phyloP scores from a whole-genome alignment of 2,797 vertebrate species.

The Phoeniculus purpureus region DNA sequence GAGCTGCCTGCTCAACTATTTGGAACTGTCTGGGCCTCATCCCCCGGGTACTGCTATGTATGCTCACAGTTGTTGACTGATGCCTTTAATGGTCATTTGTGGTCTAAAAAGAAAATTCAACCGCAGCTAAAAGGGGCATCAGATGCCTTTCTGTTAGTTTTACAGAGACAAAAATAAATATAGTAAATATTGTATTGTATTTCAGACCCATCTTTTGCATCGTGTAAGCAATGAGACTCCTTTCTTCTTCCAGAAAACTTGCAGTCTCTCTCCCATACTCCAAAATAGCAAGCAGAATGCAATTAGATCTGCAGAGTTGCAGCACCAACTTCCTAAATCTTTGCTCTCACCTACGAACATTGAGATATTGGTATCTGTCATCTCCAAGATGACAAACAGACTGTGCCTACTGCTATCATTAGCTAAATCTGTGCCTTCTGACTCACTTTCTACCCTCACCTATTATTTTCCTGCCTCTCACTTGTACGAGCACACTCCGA shows the following conservation, averaged over 20 bases:
- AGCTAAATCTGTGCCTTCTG: not conserved
- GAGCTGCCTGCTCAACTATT: not conserved
- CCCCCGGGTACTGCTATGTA: not conserved
- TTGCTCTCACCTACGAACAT: not conserved
- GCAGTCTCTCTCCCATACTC: not conserved
- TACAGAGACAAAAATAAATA: not conserved
- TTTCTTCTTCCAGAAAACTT: not conserved
- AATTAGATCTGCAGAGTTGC: not conserved
- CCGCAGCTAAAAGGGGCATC: not conserved
- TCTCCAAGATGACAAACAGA: not conserved
- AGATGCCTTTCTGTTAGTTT: not conserved
- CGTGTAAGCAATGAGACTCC: not conserved
- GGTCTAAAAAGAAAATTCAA: not conserved
- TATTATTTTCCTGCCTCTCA: not conserved
- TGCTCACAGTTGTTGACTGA: not conserved
- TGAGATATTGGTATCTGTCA: not conserved
- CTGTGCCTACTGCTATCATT: not conserved
- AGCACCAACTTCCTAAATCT: not conserved
- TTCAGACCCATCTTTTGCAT: conserved; percentile 1
- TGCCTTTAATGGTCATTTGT: not conserved
- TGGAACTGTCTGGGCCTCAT: not conserved
- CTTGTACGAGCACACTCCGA: not conserved
- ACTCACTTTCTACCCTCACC: not conserved
- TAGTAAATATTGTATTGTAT: not conserved
- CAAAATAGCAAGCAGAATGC: not conserved